Evolutionary conservation across 1,140 invertebrate species (phyloP).

Genomic region (Drosophila tsacasi): DNA sequence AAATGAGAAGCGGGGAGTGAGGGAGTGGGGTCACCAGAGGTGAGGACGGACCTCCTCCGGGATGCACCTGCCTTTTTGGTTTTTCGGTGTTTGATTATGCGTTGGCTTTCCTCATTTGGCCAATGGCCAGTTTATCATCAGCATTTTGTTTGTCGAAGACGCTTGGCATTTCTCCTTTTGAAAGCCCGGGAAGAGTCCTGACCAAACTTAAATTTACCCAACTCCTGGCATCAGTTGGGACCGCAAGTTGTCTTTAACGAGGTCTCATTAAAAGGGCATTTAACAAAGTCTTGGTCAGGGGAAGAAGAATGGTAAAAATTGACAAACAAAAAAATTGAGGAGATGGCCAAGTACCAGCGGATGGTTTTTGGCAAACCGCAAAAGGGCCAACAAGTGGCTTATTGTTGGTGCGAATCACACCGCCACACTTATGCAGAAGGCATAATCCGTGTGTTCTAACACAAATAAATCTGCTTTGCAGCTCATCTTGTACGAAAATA

Average conservation of each 20-base stretch:
- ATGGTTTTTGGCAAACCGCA: constrained; percentile 50
- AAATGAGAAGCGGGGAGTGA: constrained; percentile 3
- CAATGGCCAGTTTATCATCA: constrained; percentile 56
- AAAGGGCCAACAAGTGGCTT: constrained; percentile 63
- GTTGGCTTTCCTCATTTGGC: constrained; percentile 64
- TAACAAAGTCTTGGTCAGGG: constrained; percentile 4
- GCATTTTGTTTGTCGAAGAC: constrained; percentile 46
- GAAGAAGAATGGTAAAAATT: background rate
- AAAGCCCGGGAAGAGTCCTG: constrained; percentile 12
- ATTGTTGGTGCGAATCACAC: constrained; percentile 13
- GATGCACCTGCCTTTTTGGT: constrained; percentile 55
- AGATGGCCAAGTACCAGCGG: constrained; percentile 6
- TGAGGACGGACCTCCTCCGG: constrained; percentile 3
- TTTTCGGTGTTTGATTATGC: constrained; percentile 78
- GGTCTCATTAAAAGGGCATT: constrained; percentile 63
- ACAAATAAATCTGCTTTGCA: constrained; percentile 66
- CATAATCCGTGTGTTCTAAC: constrained; percentile 59
- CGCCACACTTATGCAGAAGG: constrained; percentile 42
- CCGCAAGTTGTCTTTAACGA: constrained; percentile 55
- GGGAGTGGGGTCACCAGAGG: background rate
- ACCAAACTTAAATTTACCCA: constrained; percentile 14
- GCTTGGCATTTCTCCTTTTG: constrained; percentile 35
- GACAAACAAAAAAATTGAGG: background rate
- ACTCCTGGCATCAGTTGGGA: background rate
- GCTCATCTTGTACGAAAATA: constrained; percentile 39